Base-by-base conservation (phyloP, 2,888 invertebrate species). In the Nemotelus pantherinus region DNA sequence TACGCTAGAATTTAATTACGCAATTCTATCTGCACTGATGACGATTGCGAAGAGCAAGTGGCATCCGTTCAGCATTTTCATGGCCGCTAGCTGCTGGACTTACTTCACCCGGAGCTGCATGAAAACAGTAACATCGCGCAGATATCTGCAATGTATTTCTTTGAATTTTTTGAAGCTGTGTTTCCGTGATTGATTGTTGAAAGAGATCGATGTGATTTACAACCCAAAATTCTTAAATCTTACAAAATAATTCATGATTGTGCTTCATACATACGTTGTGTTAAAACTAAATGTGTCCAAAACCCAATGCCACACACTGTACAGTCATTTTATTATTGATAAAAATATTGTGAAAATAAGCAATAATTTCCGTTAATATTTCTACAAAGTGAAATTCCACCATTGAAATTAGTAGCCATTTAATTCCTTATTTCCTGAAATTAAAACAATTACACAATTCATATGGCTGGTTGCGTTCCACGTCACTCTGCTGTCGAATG, bases 1-100 rank as follows among this genome's bases (percentile, higher is more conserved):
- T 77, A 77, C 63, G 77, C 77, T 77, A 77, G 70, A 48, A 77
- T 77, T 77, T 77, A 77, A 77, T 77, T 77, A 77, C 63, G 77
- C 70, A 77, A 77, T 77, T 60, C 77, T 43, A 45, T 53, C 50
- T 47, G 43, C 55, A 55, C 41, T 70, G 58, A 58, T 72, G 72
- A 6, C 7, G 50, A 68, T 5, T 7, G 3, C 25, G 39, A 7
- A 53, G 9, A 65, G 65, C n/a, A 2, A 44, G 44, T 10, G 45
- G 48, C 45, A 65, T 9, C 41, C 45, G 48, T 10, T 47, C n/a
- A 9, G 43, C 10, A 25, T 3, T 25, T 47, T 25, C 25, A 25
- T 25, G 25, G 25, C 25, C 25, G 25, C 25, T 25, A 25, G 25
- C 25, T 25, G n/a, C 5, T 39, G 5, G 60, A 60, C 60, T 25